These are phyloP conservation scores for Sarcophaga bullata DNA, from an alignment of 1,140 invertebrate species.

Conservation along the genomic window DNA sequence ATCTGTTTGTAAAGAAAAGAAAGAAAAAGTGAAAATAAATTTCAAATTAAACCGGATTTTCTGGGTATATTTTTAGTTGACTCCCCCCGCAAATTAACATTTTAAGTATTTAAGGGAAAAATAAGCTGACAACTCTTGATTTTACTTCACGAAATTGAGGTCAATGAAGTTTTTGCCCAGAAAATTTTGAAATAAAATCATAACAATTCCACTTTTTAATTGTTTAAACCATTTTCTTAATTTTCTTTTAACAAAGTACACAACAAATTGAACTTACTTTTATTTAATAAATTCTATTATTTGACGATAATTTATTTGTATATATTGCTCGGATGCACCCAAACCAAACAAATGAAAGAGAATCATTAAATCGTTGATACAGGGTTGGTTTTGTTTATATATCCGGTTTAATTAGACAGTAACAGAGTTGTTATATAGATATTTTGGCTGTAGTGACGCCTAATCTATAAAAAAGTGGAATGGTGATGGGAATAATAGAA, in stretches of 20 bases:
- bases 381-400: conserved; percentile 12
- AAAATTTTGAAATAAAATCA: too few species aligned
- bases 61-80: too few species aligned
- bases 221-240: neutral
- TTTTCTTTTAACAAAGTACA: neutral
- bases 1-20: too few species aligned
- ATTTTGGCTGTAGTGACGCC: too few species aligned
- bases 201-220: too few species aligned
- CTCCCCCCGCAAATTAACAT: too few species aligned
- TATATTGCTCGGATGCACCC: neutral
- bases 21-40: too few species aligned
- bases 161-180: neutral
- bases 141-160: neutral
- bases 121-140: too few species aligned
- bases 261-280: neutral
- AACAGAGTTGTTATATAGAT: neutral
- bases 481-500: too few species aligned
- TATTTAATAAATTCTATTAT: conserved; percentile 5
- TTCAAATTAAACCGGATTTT: too few species aligned
- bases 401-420: neutral
- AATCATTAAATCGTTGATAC: neutral
- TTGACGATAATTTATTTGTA: neutral
- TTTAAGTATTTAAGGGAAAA: too few species aligned
- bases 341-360: neutral
- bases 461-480: too few species aligned